Percentiles rank a stretch among this genome's conserved stretches.
Conservation (phyloP, 2,113 vertebrate species). For the Hippoglossus stenolepis region DNA sequence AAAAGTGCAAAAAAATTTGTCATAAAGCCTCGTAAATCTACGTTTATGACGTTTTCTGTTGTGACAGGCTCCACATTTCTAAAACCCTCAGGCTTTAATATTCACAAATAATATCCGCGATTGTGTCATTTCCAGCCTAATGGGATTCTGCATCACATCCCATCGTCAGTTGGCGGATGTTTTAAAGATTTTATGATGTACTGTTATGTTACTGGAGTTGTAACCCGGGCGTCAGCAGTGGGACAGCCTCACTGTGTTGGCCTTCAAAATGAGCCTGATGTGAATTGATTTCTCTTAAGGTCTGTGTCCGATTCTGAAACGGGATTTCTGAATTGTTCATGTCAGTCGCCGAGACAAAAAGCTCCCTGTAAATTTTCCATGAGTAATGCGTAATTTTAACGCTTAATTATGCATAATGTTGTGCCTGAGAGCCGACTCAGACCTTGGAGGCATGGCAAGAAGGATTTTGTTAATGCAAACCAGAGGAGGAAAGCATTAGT, state of each 20-base stretch:
- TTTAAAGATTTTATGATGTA: not conserved
- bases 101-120: no score
- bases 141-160: conserved; percentile 28
- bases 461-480: conserved; percentile 25
- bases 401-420: conserved; percentile 58
- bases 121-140: not conserved
- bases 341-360: conserved; percentile 8
- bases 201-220: not conserved
- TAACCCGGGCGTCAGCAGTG: conserved; percentile 8
- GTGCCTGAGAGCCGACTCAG: conserved; percentile 12
- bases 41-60: no score
- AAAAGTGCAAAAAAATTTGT: not conserved
- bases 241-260: conserved; percentile 4
- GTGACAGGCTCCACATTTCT: not conserved
- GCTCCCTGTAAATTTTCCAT: conserved; percentile 37
- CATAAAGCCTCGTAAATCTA: not conserved
- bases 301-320: not conserved
- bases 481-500: conserved; percentile 28
- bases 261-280: conserved; percentile 18
- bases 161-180: conserved; percentile 4
- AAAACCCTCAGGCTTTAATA: no score
- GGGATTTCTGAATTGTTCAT: conserved; percentile 29
- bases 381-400: conserved; percentile 42
- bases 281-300: conserved; percentile 3
- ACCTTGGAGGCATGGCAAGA: conserved; percentile 23